phyloP scores from a whole-genome alignment of 2,113 vertebrate species.

The Henicopernis longicauda region DNA sequence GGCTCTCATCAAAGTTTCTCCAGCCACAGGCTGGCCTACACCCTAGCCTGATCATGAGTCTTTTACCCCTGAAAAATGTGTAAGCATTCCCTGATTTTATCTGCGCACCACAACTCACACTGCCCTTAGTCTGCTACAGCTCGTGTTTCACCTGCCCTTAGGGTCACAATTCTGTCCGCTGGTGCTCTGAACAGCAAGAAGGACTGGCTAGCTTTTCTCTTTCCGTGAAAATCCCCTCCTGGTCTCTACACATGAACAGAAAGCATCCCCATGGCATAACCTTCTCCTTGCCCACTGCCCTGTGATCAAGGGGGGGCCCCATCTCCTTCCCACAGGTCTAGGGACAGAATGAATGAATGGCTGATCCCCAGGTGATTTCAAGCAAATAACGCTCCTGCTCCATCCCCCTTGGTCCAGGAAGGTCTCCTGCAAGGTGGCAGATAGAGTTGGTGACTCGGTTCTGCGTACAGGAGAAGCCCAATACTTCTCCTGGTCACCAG shows the following conservation, averaged over 20 bases:
- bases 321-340: background rate
- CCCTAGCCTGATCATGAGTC: background rate
- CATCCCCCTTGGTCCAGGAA: background rate
- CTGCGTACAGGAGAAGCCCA: background rate
- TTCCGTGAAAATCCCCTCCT: background rate
- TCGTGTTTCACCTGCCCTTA: background rate
- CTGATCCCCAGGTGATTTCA: background rate
- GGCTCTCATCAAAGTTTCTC: background rate
- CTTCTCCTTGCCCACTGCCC: background rate
- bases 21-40: background rate
- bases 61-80: background rate
- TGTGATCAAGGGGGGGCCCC: background rate
- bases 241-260: background rate
- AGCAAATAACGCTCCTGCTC: background rate
- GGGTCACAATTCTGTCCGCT: background rate
- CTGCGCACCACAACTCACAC: accelerated
- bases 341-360: background rate
- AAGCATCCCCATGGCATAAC: background rate
- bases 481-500: background rate
- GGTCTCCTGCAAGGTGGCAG: background rate
- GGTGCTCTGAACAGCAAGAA: background rate
- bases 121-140: background rate
- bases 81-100: background rate
- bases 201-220: background rate
- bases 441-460: background rate